phyloP scores from a whole-genome alignment of 1,140 invertebrate species.

The Drosophila trapezifrons region DNA sequence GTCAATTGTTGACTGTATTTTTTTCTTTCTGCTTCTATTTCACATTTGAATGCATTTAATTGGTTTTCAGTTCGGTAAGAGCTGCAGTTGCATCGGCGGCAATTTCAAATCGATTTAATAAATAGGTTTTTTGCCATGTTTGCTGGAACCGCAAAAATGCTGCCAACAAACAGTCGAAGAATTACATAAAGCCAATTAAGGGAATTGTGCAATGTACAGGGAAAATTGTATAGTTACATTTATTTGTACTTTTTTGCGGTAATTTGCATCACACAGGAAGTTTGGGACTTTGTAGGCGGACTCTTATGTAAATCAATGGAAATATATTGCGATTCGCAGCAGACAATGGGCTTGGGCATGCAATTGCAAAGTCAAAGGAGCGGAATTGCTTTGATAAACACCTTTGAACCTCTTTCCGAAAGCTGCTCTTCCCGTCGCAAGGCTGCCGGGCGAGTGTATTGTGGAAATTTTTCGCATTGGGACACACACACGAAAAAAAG shows the following conservation, averaged over 20 bases:
- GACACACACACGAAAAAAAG: conserved; percentile 43
- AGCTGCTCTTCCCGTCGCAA: conserved; percentile 9
- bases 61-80: conserved; percentile 49
- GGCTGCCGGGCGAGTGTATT: conserved; percentile 27
- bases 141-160: conserved; percentile 61
- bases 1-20: conserved; percentile 45
- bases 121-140: conserved; percentile 36
- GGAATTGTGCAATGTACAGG: conserved; percentile 57
- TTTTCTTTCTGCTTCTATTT: conserved; percentile 43
- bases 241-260: conserved; percentile 16
- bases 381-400: conserved; percentile 69
- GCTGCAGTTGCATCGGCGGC: conserved; percentile 23
- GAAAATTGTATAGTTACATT: conserved; percentile 1
- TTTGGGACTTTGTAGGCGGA: not conserved
- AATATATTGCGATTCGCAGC: conserved; percentile 21
- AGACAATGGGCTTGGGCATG: conserved; percentile 9
- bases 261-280: conserved; percentile 25
- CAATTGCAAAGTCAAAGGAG: conserved; percentile 41
- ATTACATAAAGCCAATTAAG: conserved; percentile 71
- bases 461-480: conserved; percentile 41
- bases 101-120: conserved; percentile 60
- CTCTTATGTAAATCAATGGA: conserved; percentile 41
- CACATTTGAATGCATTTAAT: conserved; percentile 67
- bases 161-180: conserved; percentile 34
- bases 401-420: conserved; percentile 14